These are phyloP conservation scores for Limnothrissa miodon DNA, from an alignment of 2,113 vertebrate genomes.

Conservation along the genomic window DNA sequence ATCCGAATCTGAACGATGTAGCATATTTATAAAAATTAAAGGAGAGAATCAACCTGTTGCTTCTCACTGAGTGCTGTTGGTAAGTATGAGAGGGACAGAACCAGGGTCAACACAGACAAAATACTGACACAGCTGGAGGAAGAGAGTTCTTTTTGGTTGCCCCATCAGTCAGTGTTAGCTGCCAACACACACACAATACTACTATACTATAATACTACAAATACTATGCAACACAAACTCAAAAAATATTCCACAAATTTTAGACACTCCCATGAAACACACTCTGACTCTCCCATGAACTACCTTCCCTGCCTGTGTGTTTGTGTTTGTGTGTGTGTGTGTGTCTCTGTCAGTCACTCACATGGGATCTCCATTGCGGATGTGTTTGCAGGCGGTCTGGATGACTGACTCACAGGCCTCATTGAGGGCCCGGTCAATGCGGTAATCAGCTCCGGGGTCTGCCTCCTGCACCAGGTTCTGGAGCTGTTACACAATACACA, in stretches of 20 bases:
- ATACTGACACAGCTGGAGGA: no score
- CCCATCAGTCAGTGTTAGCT: no score
- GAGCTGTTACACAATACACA: constrained; percentile 69
- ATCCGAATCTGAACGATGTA: neutral
- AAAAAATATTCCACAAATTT: neutral
- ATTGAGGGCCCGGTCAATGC: constrained; percentile 92
- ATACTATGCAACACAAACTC: no score
- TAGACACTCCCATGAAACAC: neutral
- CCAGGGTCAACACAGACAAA: no score
- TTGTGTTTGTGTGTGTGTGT: neutral
- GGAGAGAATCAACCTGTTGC: no score
- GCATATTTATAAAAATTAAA: neutral
- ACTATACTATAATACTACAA: no score
- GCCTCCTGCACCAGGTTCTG: constrained; percentile 93
- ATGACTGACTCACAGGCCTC: constrained; percentile 97
- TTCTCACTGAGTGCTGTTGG: no score
- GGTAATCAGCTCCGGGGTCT: constrained; percentile 91
- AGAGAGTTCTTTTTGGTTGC: no score
- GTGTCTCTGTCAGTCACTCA: constrained; percentile 64
- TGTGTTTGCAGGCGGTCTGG: constrained; percentile 97
- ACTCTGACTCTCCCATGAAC: neutral
- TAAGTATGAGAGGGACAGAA: no score
- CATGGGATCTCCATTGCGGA: constrained; percentile 95
- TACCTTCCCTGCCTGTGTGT: neutral
- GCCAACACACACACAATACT: no score